Base-by-base conservation (phyloP, 2,797 vertebrate genomes). In the Myotis vivesi region DNA sequence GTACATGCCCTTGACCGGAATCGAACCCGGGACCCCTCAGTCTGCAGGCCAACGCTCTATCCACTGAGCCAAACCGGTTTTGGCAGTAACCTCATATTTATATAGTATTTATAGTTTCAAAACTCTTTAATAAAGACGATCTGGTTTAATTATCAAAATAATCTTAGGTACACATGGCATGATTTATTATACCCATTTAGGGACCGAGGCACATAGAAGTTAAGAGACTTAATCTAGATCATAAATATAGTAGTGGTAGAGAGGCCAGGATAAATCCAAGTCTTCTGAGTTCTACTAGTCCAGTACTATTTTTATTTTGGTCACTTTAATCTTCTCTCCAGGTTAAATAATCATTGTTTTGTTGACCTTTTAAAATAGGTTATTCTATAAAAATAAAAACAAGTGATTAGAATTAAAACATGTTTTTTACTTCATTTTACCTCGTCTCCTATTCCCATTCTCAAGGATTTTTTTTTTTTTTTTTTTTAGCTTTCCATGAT, bases 401-500 rank as follows among this genome's bases (percentile, higher is more conserved):
- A 92, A 91, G 38, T 72, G 2, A 38, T 87, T 82, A 84, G 16
- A 95, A 94, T 87, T 55, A 80, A 81, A 79, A 69, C 22, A 38
- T 16, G 69, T 53, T 53, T 53, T 82, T 38, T 3, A 62, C 51
- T 83, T 87, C 36, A 88, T 93, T 93, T 97, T 73, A 88, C 33
- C 5, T 85, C 30, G 71, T 92, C 79, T 97, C 87, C 69, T 92
- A 41, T 94, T 97, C 64, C 84, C 92, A 81, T 98, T 97, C 95
- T 84, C 92, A 95, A 97, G 96, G 97, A 97, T 95, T 96, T 94
- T 95, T 55, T 55, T 55, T 55, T 53, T 20, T 7, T 57, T 59
- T 59, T 59, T 30, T 69, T 97, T 96, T 95, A 92, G 94, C 30
- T 96, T 94, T 97, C 96, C 84, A 82, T 95, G 81, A 91, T 96